These are phyloP conservation scores for Harpalus rubripes DNA, from an alignment of 2,888 invertebrate species.

Conservation along the genomic window DNA sequence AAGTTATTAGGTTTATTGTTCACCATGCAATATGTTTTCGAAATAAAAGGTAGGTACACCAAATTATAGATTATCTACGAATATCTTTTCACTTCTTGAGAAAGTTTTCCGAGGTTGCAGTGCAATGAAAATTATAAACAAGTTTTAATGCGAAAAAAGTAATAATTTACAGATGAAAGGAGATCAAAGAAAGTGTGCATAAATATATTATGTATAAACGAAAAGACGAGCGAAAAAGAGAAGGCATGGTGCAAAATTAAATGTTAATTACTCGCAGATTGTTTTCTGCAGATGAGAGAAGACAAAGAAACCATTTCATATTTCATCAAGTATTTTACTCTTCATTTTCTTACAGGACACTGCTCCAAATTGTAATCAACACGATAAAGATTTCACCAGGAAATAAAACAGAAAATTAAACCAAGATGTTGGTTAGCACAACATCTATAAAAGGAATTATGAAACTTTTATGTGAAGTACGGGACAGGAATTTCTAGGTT, in stretches of 20 bases:
- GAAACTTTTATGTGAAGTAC: background rate
- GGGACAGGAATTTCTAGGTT: too few species aligned
- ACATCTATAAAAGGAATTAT: too few species aligned
- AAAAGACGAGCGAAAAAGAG: slow-evolving; percentile 32
- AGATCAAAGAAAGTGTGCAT: slow-evolving; percentile 47
- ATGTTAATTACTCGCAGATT: slow-evolving; percentile 40
- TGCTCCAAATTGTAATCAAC: slow-evolving; percentile 20
- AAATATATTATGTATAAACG: slow-evolving; percentile 48
- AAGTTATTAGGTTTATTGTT: too few species aligned
- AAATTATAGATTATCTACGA: background rate
- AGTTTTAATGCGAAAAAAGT: slow-evolving; percentile 37
- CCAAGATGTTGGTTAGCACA: background rate
- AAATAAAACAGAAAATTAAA: background rate
- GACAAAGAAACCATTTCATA: slow-evolving; percentile 49
- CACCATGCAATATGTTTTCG: too few species aligned
- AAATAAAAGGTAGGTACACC: too few species aligned
- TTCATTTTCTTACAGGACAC: slow-evolving; percentile 28
- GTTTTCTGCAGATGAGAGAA: slow-evolving; percentile 28
- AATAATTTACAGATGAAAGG: slow-evolving; percentile 26
- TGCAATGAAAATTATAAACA: slow-evolving; percentile 33
- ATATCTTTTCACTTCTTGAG: slow-evolving; percentile 5
- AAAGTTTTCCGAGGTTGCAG: slow-evolving; percentile 10
- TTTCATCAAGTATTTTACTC: slow-evolving; percentile 35
- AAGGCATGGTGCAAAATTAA: slow-evolving; percentile 43
- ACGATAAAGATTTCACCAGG: background rate